Conservation (phyloP, 2,888 invertebrate genomes). For the Actias luna region DNA sequence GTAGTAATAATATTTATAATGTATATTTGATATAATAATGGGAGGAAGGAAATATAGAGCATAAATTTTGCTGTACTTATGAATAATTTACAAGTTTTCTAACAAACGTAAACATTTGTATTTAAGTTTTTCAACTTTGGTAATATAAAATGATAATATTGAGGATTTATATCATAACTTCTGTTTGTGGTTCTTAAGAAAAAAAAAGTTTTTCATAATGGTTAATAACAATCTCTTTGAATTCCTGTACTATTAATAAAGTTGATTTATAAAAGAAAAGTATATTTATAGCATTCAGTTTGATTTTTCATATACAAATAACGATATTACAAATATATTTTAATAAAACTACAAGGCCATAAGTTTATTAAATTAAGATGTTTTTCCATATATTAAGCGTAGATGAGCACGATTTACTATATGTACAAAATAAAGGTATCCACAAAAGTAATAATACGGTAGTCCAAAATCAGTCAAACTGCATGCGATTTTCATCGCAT, state of each 20-base stretch:
- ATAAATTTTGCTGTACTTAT: no score
- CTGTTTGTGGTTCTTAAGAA: no score
- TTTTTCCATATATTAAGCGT: background rate
- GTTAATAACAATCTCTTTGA: background rate
- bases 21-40: no score
- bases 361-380: background rate
- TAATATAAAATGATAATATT: no score
- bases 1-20: background rate
- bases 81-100: no score
- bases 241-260: background rate
- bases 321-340: background rate
- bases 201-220: background rate
- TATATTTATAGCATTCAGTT: background rate
- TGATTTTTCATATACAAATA: background rate
- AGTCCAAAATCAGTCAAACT: background rate
- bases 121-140: no score
- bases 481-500: background rate
- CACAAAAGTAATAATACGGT: no score
- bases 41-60: no score
- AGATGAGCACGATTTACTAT: no score
- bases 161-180: no score
- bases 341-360: conserved; percentile 1
- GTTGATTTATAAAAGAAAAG: background rate
- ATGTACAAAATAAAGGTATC: no score
- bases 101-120: no score